phyloP scores from a whole-genome alignment of 2,888 invertebrate species.

The Cactoblastis cactorum region DNA sequence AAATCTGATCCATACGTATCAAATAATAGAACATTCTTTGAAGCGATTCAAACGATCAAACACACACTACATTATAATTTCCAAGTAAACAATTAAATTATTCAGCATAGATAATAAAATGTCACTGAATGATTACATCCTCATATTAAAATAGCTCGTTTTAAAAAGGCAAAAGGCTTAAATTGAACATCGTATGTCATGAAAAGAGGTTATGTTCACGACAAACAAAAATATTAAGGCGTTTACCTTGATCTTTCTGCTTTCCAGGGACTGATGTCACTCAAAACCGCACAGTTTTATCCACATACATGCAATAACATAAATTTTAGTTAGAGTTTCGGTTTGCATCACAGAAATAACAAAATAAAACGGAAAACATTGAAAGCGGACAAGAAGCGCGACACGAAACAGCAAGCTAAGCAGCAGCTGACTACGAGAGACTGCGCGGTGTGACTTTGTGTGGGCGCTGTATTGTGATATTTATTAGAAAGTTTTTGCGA shows the following conservation, averaged over 20 bases:
- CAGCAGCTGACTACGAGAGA: slow-evolving; percentile 82
- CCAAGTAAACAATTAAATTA: neutral
- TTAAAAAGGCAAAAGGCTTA: slow-evolving; percentile 41
- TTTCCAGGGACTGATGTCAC: slow-evolving; percentile 61
- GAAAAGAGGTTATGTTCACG: slow-evolving; percentile 75
- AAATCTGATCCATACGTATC: neutral
- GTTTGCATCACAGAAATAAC: slow-evolving; percentile 79
- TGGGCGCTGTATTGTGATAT: slow-evolving; percentile 26
- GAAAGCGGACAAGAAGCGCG: slow-evolving; percentile 81
- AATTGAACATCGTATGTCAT: slow-evolving; percentile 62
- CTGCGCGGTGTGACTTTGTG: slow-evolving; percentile 59
- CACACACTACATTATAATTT: neutral
- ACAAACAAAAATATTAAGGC: slow-evolving; percentile 79
- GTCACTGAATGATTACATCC: slow-evolving; percentile 24
- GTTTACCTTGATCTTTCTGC: slow-evolving; percentile 72
- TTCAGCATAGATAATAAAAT: neutral
- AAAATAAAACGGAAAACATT: slow-evolving; percentile 80
- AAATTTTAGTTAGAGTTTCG: slow-evolving; percentile 70
- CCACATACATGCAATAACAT: slow-evolving; percentile 60
- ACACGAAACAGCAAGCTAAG: slow-evolving; percentile 84
- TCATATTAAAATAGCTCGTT: slow-evolving; percentile 31
- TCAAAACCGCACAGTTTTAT: slow-evolving; percentile 63
- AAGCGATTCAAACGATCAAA: neutral
- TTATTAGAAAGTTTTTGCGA: neutral
- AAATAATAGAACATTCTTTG: neutral